Percentiles rank a stretch among this genome's conserved stretches.
Evolutionary conservation across 2,797 vertebrate genomes (phyloP).

Genomic region (Botia kubotai): DNA sequence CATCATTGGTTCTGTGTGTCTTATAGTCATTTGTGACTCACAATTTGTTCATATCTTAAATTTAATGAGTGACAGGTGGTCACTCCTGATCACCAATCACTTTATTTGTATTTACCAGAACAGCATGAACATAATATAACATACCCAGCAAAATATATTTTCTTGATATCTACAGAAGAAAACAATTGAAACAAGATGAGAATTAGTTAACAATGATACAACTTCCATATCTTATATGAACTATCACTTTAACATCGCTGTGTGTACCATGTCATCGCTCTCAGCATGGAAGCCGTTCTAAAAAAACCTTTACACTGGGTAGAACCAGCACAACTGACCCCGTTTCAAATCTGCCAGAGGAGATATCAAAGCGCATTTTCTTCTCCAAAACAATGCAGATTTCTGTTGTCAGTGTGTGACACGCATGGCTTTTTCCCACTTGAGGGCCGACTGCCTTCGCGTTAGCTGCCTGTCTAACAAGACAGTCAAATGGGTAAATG

Average conservation of each 20-base stretch:
- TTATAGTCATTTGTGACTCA: too few relatives aligned
- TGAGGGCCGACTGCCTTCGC: background rate
- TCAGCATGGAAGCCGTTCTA: background rate
- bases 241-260: background rate
- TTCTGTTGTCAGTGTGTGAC: slow-evolving; percentile 7
- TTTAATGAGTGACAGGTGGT: too few relatives aligned
- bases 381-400: slow-evolving; percentile 30
- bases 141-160: background rate
- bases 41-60: too few relatives aligned
- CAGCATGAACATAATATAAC: background rate
- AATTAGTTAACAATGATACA: background rate
- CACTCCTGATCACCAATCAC: background rate
- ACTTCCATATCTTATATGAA: background rate
- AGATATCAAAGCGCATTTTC: slow-evolving; percentile 11
- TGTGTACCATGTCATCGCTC: background rate
- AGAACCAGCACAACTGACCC: slow-evolving; percentile 18
- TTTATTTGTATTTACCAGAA: background rate
- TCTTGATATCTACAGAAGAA: background rate
- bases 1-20: too few relatives aligned
- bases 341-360: background rate
- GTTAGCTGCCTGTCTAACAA: slow-evolving; percentile 22
- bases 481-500: slow-evolving; percentile 19
- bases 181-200: background rate
- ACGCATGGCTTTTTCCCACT: slow-evolving; percentile 5
- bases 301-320: background rate